phyloP scores from a whole-genome alignment of 2,113 vertebrate species.

The Halcyon senegalensis region DNA sequence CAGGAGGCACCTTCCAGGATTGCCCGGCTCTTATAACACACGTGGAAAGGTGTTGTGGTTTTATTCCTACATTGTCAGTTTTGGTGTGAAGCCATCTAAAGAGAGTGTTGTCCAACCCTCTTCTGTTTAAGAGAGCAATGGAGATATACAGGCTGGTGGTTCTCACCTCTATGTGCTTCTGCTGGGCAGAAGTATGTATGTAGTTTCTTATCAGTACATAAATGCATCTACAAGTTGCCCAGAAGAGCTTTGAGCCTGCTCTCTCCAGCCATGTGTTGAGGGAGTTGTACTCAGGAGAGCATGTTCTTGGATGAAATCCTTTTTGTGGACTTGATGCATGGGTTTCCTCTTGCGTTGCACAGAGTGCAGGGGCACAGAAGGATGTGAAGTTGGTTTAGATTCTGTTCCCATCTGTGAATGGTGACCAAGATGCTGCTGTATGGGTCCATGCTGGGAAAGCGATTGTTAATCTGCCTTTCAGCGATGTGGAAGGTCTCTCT shows the following conservation, averaged over 20 bases:
- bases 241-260: neutral
- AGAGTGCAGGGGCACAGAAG: neutral
- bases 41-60: neutral
- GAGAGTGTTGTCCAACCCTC: neutral
- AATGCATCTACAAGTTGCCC: neutral
- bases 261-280: neutral
- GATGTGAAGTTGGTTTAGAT: neutral
- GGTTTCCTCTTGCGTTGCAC: rapidly evolving
- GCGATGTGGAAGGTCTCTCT: neutral
- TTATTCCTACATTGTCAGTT: neutral
- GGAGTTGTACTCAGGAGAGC: neutral
- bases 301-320: neutral
- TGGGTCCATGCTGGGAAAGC: neutral
- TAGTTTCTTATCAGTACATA: neutral
- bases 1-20: constrained; percentile 41
- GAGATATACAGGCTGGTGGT: neutral
- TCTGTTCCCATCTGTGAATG: neutral
- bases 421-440: neutral
- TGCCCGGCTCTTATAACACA: neutral
- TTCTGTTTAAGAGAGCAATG: neutral
- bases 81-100: neutral
- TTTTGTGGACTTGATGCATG: neutral
- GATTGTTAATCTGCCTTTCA: neutral
- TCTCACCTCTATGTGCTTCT: neutral
- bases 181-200: neutral